These are phyloP conservation scores for Dallia pectoralis DNA, from an alignment of 2,797 vertebrate genomes.

Conservation along the genomic window DNA sequence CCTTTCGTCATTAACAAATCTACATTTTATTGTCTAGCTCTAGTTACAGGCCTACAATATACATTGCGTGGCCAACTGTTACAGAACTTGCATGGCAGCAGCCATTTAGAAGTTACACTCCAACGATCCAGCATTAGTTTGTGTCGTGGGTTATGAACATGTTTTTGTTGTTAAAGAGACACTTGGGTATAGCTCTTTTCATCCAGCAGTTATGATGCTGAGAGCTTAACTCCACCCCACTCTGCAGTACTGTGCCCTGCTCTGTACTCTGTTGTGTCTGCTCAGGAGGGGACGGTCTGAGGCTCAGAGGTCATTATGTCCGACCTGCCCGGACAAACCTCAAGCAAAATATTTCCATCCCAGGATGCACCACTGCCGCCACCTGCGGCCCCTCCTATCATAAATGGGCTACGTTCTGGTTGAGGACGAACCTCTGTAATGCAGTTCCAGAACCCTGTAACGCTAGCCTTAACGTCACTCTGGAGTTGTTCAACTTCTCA, in stretches of 20 bases:
- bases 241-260: neutral
- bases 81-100: neutral
- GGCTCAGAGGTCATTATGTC: conserved; percentile 18
- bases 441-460: neutral
- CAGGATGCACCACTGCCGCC: conserved; percentile 40
- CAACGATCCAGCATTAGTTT: neutral
- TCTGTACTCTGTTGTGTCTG: neutral
- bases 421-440: neutral
- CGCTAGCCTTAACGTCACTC: neutral
- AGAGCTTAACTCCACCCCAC: neutral
- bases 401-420: neutral
- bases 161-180: neutral
- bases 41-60: no score
- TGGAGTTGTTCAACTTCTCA: neutral
- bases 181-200: neutral
- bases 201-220: conserved; percentile 16
- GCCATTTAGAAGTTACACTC: neutral
- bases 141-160: neutral
- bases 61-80: neutral
- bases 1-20: no score
- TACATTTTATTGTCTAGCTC: no score
- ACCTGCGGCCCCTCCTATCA: conserved; percentile 62
- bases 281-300: neutral
- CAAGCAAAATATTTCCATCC: conserved; percentile 34
- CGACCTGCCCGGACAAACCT: conserved; percentile 23